Evolutionary conservation across 1,140 invertebrate genomes (phyloP), one percentile per base, ranked within the genome.

Genomic region (Brachionus angularis): DNA sequence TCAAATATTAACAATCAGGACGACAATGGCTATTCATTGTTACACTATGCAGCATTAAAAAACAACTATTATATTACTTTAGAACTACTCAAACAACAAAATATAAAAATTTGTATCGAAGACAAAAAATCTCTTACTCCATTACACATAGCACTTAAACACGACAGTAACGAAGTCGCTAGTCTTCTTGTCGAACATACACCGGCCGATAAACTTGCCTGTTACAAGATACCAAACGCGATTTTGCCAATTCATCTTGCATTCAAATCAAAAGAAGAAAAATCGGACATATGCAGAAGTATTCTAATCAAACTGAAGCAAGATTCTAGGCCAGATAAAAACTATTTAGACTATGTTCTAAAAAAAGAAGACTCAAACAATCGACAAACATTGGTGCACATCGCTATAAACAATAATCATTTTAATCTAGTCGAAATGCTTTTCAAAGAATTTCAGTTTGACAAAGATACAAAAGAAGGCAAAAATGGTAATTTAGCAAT

Each of bases 371-470:
- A 67, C 31, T 50, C 42, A 1, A 14, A 42, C 39, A 16, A n/a
- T 5, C 39, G 47, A 4, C 42, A 46, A 23, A 39, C 62, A 5
- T 12, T 67, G 5, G 29, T 47, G 12, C 39, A 39, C n/a, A 67
- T 67, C 4, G 62, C 62, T 47, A 67, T 67, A 46, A 50, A 67
- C 27, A 67, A 67, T 27, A 67, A 50, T 31, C 62, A 67, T 47
- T 67, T 67, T 14, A 18, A 25, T 42, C 46, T 67, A 67, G 47
- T 67, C 5, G 62, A 67, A 23, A 16, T 18, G 4, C 10, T 67
- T 5, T 50, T 34, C 42, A 46, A 50, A 33, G 62, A 67, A 5
- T 67, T 31, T 34, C 25, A 67, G 16, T 46, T 47, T 5, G 62
- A 67, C 21, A n/a, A 33, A 16, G 62, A 67, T n/a, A 31, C 33